Percentiles rank a stretch among this genome's conserved stretches.
Evolutionary conservation across 2,888 invertebrate genomes (phyloP).

Genomic region (Epistrophe grossulariae): DNA sequence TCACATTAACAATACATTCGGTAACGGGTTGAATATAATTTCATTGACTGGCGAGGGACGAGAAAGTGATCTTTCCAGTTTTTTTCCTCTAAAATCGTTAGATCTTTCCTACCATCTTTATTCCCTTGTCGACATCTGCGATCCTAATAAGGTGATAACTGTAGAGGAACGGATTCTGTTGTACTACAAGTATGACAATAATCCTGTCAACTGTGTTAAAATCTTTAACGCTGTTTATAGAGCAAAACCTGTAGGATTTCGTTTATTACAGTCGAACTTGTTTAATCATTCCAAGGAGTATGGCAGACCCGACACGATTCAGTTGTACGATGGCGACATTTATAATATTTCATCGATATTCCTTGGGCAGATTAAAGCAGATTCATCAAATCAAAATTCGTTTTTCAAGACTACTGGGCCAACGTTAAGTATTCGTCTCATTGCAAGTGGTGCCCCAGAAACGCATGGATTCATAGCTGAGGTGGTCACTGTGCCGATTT

Average conservation of each 20-base stretch:
- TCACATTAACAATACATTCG: slow-evolving; percentile 91
- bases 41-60: slow-evolving; percentile 97
- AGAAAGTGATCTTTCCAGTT: slow-evolving; percentile 94
- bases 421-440: slow-evolving; percentile 94
- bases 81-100: slow-evolving; percentile 91
- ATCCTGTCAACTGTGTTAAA: slow-evolving; percentile 98
- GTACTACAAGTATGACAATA: slow-evolving; percentile 98
- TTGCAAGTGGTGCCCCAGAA: slow-evolving; percentile 97
- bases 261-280: slow-evolving; percentile 95
- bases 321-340: slow-evolving; percentile 96
- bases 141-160: slow-evolving; percentile 95
- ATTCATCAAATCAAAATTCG: slow-evolving; percentile 89
- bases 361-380: slow-evolving; percentile 90
- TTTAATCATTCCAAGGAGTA: slow-evolving; percentile 93
- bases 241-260: slow-evolving; percentile 94
- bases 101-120: slow-evolving; percentile 95
- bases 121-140: slow-evolving; percentile 98
- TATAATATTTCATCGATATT: slow-evolving; percentile 92
- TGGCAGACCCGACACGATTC: slow-evolving; percentile 92
- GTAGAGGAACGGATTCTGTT: slow-evolving; percentile 95
- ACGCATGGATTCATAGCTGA: slow-evolving; percentile 98
- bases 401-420: slow-evolving; percentile 91
- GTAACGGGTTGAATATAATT: slow-evolving; percentile 94
- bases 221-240: slow-evolving; percentile 94
- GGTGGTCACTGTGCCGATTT: slow-evolving; percentile 96